Evolutionary conservation across 2,113 vertebrate species (phyloP).

Genomic region (Noctilio leporinus): DNA sequence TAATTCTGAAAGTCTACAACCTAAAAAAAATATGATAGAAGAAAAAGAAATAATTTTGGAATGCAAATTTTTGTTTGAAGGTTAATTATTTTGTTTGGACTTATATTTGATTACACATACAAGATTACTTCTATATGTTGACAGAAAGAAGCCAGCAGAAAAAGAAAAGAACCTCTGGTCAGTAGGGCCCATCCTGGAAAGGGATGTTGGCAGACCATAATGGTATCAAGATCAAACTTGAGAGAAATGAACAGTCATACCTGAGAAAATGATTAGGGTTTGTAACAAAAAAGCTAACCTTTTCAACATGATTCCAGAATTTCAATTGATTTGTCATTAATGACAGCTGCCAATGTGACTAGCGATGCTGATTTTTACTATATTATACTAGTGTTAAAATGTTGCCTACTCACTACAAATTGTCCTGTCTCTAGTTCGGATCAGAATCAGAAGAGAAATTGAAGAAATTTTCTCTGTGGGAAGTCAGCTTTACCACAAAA

Average conservation of each 20-base stretch:
- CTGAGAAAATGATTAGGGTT: not conserved
- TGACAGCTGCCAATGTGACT: not conserved
- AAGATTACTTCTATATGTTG: not conserved
- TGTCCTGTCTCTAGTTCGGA: not conserved
- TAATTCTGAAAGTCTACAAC: not conserved
- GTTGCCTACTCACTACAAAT: not conserved
- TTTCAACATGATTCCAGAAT: not conserved
- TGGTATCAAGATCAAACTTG: not conserved
- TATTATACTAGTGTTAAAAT: not conserved
- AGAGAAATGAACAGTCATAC: not conserved
- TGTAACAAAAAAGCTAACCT: not conserved
- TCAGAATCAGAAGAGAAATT: not conserved
- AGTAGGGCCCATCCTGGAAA: not conserved
- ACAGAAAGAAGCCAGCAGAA: not conserved
- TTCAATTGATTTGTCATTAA: not conserved
- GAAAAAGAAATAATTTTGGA: not conserved
- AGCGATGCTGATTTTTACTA: not conserved
- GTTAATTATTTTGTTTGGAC: not conserved
- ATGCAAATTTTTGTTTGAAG: not conserved
- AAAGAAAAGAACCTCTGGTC: not conserved
- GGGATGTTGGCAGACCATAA: not conserved
- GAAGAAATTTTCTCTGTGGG: not conserved
- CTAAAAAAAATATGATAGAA: not conserved
- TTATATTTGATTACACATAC: not conserved
- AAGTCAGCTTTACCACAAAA: not conserved